These are phyloP conservation scores for Sesamia nonagrioides DNA, from an alignment of 1,140 invertebrate species.

Conservation along the genomic window DNA sequence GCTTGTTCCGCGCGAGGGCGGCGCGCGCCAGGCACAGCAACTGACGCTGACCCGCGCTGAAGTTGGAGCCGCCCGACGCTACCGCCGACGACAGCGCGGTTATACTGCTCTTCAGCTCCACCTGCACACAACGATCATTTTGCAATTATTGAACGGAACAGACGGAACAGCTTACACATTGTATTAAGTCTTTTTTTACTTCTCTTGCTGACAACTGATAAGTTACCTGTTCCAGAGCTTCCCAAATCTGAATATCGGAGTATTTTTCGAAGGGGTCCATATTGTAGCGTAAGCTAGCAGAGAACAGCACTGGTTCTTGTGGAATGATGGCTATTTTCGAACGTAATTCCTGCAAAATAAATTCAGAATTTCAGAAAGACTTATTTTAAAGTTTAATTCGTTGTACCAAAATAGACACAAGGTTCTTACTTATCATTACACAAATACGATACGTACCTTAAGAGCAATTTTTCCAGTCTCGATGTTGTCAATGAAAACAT, in stretches of 20 bases:
- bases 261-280: conserved; percentile 64
- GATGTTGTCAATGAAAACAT: conserved; percentile 91
- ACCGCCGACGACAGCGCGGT: conserved; percentile 28
- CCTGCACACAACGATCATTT: too few species aligned
- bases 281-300: conserved; percentile 63
- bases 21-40: conserved; percentile 49
- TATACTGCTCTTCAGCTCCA: conserved; percentile 35
- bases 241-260: conserved; percentile 49
- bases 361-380: neutral
- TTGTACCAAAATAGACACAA: too few species aligned
- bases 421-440: neutral
- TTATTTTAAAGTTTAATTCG: too few species aligned
- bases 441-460: conserved; percentile 69
- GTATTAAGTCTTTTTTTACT: too few species aligned
- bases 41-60: conserved; percentile 46
- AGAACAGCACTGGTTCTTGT: conserved; percentile 65
- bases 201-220: too few species aligned
- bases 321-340: conserved; percentile 66
- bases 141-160: neutral
- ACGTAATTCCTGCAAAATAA: conserved; percentile 54
- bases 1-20: conserved; percentile 13
- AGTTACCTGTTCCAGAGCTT: conserved; percentile 53
- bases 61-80: conserved; percentile 39
- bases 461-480: conserved; percentile 87
- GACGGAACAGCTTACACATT: too few species aligned